A percentile compares a stretch with the other conserved stretches of the same genome.
Conservation (phyloP, 2,888 invertebrate genomes). For the Epirrita christyi region DNA sequence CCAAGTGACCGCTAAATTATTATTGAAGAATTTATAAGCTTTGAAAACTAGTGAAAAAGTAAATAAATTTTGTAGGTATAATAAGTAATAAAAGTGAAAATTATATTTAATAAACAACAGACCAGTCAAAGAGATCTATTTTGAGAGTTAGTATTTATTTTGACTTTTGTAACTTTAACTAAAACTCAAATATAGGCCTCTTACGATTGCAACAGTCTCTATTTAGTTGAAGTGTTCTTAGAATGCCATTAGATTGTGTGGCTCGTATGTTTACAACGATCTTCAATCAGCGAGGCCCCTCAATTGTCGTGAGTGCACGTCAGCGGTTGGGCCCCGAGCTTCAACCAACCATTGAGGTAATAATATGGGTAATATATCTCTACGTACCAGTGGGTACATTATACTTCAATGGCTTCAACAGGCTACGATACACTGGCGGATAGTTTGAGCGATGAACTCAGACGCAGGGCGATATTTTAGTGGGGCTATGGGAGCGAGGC, state of each 20-base stretch:
- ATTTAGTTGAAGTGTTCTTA: slow-evolving; percentile 45
- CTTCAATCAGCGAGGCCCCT: slow-evolving; percentile 63
- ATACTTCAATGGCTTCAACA: slow-evolving; percentile 46
- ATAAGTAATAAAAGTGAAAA: no score
- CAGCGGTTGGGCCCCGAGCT: slow-evolving; percentile 49
- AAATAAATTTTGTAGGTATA: no score
- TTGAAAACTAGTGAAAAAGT: no score
- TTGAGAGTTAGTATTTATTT: no score
- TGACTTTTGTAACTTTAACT: slow-evolving; percentile 1
- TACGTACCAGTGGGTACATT: no score
- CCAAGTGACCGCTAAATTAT: no score
- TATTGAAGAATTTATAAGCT: no score
- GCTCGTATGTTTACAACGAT: slow-evolving; percentile 54
- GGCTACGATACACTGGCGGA: slow-evolving; percentile 46
- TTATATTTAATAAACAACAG: no score
- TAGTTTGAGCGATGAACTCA: slow-evolving; percentile 74
- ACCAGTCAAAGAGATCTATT: no score
- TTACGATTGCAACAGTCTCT: slow-evolving; percentile 38
- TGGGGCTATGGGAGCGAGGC: slow-evolving; percentile 50
- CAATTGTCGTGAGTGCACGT: slow-evolving; percentile 62
- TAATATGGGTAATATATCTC: no score
- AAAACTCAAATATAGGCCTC: slow-evolving; percentile 26
- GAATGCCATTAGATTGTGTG: slow-evolving; percentile 57
- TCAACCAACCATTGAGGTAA: no score
- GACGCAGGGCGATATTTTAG: slow-evolving; percentile 53